Evolutionary conservation across 2,888 invertebrate species (phyloP), one percentile per base, ranked within the genome.

Genomic region (Pycnomerus fuliginosus): DNA sequence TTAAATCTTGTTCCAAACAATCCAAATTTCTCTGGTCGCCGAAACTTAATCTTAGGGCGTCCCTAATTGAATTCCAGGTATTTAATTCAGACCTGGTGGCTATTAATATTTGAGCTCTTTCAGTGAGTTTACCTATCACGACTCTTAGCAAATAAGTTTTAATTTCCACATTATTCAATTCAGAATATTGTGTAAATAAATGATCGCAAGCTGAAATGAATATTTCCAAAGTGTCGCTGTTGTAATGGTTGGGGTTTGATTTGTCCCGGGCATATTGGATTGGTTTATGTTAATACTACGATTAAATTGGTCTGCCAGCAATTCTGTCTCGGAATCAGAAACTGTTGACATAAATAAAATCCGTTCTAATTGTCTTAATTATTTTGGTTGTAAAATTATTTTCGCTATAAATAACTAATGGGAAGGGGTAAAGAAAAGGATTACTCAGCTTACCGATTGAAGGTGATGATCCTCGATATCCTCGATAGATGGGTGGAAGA

Each of bases 1-100:
- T 16, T 22, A 48, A 16, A 17, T 51, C 44, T 31, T 44, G 37
- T 22, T 35, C 42, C 2, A 50, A 25, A 42, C 50, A 50, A 38
- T 50, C 44, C 15, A 44, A 8, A 31, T 43, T 39, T 43, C 45
- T 13, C 20, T 45, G 44, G 42, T 51, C 51, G 7, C 45, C 51
- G 23, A 51, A 51, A 35, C 39, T 39, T 32, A 23, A 16, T 24
- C 31, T 15, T 27, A 48, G 30, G 14, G 42, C 42, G 3, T 25
- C 14, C 42, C 44, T 51, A 16, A 51, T 38, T 11, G 1, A 15
- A 11, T 29, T 16, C 48, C 45, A 48, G 8, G 14, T 38, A 8
- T 14, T 36, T 24, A 45, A 23, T 42, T 51, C 48, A 3, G 29
- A 14, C 20, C 44, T 16, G 11, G 34, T 27, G 7, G 33, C 41